These are phyloP conservation scores for Drosophila buzzatii DNA, from an alignment of 2,888 invertebrate species.

Conservation along the genomic window DNA sequence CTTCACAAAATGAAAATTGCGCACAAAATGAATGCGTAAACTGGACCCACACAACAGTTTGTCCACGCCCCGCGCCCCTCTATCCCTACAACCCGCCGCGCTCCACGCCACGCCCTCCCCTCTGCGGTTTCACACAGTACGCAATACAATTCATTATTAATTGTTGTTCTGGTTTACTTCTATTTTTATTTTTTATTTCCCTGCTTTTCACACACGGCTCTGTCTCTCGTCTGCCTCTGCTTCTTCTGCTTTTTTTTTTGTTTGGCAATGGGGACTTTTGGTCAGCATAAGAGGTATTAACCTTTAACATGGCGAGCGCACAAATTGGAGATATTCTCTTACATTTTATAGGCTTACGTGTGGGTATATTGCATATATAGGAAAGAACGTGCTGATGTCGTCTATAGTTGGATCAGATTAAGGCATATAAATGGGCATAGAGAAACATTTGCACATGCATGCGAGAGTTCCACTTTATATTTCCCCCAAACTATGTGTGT, in stretches of 20 bases:
- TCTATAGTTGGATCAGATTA: background rate
- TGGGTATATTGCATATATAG: background rate
- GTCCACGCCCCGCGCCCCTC: no score
- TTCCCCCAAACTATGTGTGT: no score
- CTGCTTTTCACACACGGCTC: background rate
- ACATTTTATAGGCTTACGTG: background rate
- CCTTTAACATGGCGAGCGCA: conserved; percentile 54
- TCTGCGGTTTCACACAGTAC: conserved; percentile 74
- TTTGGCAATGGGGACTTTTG: conserved; percentile 9
- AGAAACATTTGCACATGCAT: background rate
- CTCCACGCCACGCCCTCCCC: background rate
- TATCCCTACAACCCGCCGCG: background rate
- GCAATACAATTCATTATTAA: conserved; percentile 82
- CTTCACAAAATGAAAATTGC: conserved; percentile 53
- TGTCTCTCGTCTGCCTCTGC: background rate
- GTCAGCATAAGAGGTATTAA: conserved; percentile 55
- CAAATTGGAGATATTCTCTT: conserved; percentile 33
- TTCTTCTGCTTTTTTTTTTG: background rate
- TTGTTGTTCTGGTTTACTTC: conserved; percentile 70
- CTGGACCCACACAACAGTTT: conserved; percentile 42
- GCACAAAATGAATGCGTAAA: conserved; percentile 71
- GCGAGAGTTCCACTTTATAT: background rate
- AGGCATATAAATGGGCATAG: no score
- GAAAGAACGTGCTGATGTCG: background rate
- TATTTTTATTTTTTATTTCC: conserved; percentile 23